Evolutionary conservation across 1,140 invertebrate species (phyloP).

Genomic region (Zaprionus ornatus): DNA sequence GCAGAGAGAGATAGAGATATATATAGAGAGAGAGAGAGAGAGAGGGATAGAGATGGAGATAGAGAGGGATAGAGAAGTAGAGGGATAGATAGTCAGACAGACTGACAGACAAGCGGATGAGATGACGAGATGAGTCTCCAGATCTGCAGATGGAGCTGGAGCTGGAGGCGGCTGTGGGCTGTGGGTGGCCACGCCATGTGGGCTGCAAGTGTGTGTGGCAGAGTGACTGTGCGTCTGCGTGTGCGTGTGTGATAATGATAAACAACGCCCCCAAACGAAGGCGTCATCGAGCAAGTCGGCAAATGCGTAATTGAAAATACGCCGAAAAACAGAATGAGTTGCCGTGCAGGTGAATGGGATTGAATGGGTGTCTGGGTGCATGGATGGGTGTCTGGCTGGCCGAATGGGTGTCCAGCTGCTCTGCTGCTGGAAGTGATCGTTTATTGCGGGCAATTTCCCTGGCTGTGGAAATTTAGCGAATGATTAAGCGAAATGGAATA

Average conservation of each 20-base stretch:
- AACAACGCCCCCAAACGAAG: slow-evolving; percentile 25
- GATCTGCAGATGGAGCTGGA: slow-evolving; percentile 10
- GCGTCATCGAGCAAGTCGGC: slow-evolving; percentile 17
- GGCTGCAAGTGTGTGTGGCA: background rate
- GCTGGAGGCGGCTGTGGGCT: background rate
- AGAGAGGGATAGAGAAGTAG: background rate
- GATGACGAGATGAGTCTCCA: background rate
- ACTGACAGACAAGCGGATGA: background rate
- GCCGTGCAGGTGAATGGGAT: background rate
- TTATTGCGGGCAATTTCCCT: background rate
- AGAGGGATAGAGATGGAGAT: background rate
- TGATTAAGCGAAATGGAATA: slow-evolving; percentile 36
- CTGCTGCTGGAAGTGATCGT: background rate
- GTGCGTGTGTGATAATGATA: slow-evolving; percentile 21
- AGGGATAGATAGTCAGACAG: background rate
- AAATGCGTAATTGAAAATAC: slow-evolving; percentile 36
- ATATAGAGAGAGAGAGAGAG: background rate
- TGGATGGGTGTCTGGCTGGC: background rate
- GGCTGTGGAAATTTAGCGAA: slow-evolving; percentile 21
- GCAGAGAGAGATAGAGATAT: background rate
- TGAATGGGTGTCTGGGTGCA: background rate
- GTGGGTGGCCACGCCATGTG: slow-evolving; percentile 9
- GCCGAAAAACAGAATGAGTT: background rate
- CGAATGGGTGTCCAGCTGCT: background rate
- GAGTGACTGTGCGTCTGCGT: slow-evolving; percentile 5